Conservation (phyloP, 2,113 vertebrate genomes). For the Oryzias javanicus region DNA sequence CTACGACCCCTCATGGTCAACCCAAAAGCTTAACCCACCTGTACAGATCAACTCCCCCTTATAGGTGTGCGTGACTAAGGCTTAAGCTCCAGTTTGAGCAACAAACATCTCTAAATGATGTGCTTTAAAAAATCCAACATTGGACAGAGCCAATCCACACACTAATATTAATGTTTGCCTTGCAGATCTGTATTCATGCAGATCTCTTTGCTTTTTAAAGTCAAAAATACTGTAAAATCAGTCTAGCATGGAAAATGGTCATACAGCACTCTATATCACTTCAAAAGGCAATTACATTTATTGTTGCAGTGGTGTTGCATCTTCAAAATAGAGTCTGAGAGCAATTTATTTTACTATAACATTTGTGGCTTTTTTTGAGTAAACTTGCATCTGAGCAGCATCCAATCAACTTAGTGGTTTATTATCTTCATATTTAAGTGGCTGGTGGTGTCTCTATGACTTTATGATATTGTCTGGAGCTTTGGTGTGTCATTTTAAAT, state of each 20-base stretch:
- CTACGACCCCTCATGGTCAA: too few species aligned
- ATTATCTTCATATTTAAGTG: conserved; percentile 14
- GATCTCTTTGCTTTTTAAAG: not conserved
- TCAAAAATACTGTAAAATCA: too few species aligned
- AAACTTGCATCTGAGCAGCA: not conserved
- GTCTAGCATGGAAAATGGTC: not conserved
- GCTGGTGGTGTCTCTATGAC: conserved; percentile 18
- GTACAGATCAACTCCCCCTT: too few species aligned
- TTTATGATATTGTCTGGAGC: conserved; percentile 19
- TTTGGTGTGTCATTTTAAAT: conserved; percentile 13
- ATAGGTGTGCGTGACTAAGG: too few species aligned
- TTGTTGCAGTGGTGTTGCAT: not conserved
- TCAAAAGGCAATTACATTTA: not conserved
- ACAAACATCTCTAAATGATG: too few species aligned
- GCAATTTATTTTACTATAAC: not conserved
- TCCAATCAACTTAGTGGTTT: conserved; percentile 4
- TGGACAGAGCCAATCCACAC: not conserved
- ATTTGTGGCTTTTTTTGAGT: not conserved
- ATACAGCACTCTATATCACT: not conserved
- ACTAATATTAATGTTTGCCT: too few species aligned
- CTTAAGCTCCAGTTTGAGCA: too few species aligned
- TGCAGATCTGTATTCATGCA: not conserved
- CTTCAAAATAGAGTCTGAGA: not conserved
- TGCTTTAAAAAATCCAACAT: not conserved
- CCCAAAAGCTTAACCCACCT: too few species aligned